Base-by-base conservation (phyloP, 2,113 vertebrate genomes). In the Macaca mulatta region DNA sequence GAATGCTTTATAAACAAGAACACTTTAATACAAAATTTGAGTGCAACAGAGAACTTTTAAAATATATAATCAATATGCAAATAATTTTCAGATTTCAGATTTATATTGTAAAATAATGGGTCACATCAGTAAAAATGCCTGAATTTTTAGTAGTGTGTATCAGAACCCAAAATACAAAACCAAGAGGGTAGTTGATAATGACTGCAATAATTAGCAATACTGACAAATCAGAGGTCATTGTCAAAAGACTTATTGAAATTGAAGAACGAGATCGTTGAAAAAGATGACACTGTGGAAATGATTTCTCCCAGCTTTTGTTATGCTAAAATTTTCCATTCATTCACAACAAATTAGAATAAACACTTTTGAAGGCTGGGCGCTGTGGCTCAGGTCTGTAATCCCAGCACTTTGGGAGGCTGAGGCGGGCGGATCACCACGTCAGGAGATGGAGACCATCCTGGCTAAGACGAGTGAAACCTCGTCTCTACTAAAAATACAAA, bases 81-180 rank as follows among this genome's bases (percentile, higher is more conserved):
- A 91, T 93, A 35, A 48, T 85, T 96, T 91, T 84, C 64, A 74
- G 55, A 87, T 83, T 89, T 96, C 55, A 93, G 67, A 86, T 95
- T 87, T 92, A 88, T 91, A 90, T 82, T 90, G 48, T 82, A 17
- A 96, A 85, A 38, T 81, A 82, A 79, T 78, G 2, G 43, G 8
- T 89, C 12, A 72, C 43, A 45, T 84, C 43, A 85, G 9, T 93
- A 79, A 75, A 90, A 88, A 82, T 67, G 27, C 12, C 45, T 78
- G 22, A 17, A 48, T 40, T 84, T 97, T 90, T 57, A 75, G 64
- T 69, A 74, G 23, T 23, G 23, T 13, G 0, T 82, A 38, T 88
- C 67, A 75, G n/a, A 94, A 74, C 30, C 40, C 38, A 67, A 80
- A 89, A 72, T 72, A 40, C 35, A 45, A 87, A 87, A 57, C 16